A percentile compares a stretch with the other conserved stretches of the same genome.
Evolutionary conservation across 2,888 invertebrate genomes (phyloP).

Genomic region (Timema podura): DNA sequence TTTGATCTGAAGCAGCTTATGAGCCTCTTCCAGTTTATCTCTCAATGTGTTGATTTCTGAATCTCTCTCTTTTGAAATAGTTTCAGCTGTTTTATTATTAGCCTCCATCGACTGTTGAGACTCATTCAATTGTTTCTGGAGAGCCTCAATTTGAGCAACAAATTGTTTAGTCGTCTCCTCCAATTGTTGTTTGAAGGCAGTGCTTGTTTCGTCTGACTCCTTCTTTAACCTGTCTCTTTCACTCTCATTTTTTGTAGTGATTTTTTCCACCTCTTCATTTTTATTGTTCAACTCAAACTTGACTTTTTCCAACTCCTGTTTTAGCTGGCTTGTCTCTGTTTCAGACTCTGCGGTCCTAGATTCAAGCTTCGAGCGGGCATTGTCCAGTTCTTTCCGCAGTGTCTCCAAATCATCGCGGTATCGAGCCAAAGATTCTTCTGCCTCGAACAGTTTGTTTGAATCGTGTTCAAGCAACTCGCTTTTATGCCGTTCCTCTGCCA

Average conservation of each 20-base stretch:
- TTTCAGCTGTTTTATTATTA: constrained; percentile 24
- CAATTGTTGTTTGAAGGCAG: constrained; percentile 39
- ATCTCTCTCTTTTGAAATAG: constrained; percentile 35
- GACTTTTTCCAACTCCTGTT: constrained; percentile 22
- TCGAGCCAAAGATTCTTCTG: constrained; percentile 55
- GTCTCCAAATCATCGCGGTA: constrained; percentile 43
- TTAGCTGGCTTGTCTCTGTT: constrained; percentile 22
- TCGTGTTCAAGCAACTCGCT: constrained; percentile 50
- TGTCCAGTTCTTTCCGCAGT: constrained; percentile 56
- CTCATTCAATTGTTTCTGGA: constrained; percentile 39
- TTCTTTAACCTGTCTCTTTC: constrained; percentile 40
- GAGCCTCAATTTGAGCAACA: constrained; percentile 24
- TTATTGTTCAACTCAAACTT: constrained; percentile 47
- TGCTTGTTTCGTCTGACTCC: constrained; percentile 23
- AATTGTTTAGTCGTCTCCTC: constrained; percentile 52
- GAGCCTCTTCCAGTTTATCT: constrained; percentile 41
- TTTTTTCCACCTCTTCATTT: constrained; percentile 51
- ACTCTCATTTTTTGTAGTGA: constrained; percentile 50
- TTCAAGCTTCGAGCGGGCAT: constrained; percentile 28
- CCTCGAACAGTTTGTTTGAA: constrained; percentile 58
- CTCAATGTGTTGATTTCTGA: constrained; percentile 38
- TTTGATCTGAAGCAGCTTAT: constrained; percentile 19
- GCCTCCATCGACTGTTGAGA: constrained; percentile 27
- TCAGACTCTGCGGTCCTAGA: constrained; percentile 27
- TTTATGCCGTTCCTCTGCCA: constrained; percentile 47